phyloP scores from a whole-genome alignment of 2,797 vertebrate species.

The Mus caroli region DNA sequence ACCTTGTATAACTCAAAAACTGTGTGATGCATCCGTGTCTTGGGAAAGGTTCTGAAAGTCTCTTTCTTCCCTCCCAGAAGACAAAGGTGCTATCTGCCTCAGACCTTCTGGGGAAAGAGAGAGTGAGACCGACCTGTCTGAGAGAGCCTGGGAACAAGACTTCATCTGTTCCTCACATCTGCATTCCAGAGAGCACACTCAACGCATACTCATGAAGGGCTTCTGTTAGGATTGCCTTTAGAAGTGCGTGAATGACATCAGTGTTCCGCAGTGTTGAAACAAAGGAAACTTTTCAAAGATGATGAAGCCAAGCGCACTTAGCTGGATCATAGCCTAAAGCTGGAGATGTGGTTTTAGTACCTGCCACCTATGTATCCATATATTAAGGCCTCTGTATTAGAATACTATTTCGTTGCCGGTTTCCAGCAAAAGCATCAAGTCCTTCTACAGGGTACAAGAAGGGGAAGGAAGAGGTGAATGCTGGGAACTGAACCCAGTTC shows the following conservation, averaged over 20 bases:
- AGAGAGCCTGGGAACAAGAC: neutral
- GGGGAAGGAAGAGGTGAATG: neutral
- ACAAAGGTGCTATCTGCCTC: neutral
- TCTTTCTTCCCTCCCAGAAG: slow-evolving; percentile 26
- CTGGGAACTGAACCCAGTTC: neutral
- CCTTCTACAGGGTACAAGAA: neutral
- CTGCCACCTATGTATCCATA: neutral
- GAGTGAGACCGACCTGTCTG: slow-evolving; percentile 25
- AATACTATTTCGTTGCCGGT: neutral
- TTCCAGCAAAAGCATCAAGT: slow-evolving; percentile 39
- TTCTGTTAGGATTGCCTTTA: slow-evolving; percentile 25
- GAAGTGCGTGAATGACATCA: slow-evolving; percentile 17
- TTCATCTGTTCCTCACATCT: slow-evolving; percentile 3
- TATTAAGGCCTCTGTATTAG: neutral
- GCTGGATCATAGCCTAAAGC: neutral
- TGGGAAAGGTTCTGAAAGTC: slow-evolving; percentile 46
- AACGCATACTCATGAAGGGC: slow-evolving; percentile 36
- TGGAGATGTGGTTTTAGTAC: neutral
- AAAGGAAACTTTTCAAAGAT: slow-evolving; percentile 41
- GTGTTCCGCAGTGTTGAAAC: slow-evolving; percentile 16
- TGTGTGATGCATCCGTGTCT: slow-evolving; percentile 31
- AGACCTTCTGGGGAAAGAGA: slow-evolving; percentile 48
- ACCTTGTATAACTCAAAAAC: slow-evolving; percentile 26
- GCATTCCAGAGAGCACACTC: neutral
- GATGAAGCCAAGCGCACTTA: neutral